Evolutionary conservation across 2,113 vertebrate species (phyloP).

Genomic region (Melanostigma gelatinosum): DNA sequence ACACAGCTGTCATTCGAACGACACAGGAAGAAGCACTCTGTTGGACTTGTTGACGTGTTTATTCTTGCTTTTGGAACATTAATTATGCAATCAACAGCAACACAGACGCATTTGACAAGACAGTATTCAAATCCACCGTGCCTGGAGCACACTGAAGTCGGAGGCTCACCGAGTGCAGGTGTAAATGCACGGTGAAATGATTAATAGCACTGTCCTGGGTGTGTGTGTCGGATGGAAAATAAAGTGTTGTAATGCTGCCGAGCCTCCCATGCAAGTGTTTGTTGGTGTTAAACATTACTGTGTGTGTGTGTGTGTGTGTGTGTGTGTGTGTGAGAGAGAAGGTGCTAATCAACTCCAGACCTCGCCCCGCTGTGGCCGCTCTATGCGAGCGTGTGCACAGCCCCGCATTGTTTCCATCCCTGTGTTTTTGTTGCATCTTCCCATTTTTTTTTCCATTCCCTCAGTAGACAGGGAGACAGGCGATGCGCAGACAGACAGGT

Average conservation of each 20-base stretch:
- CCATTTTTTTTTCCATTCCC: slow-evolving; percentile 70
- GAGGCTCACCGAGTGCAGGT: slow-evolving; percentile 18
- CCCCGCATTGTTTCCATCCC: slow-evolving; percentile 62
- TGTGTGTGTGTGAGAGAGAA: slow-evolving; percentile 29
- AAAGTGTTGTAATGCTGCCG: slow-evolving; percentile 24
- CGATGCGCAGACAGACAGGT: background rate
- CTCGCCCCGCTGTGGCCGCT: slow-evolving; percentile 20
- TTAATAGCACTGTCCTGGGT: slow-evolving; percentile 3
- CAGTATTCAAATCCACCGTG: too few relatives aligned
- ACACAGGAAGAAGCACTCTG: too few relatives aligned
- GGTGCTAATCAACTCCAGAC: slow-evolving; percentile 66
- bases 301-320: slow-evolving; percentile 32
- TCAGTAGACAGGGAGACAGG: slow-evolving; percentile 41
- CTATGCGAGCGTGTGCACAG: slow-evolving; percentile 9
- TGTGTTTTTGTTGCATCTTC: slow-evolving; percentile 66
- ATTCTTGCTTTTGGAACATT: too few relatives aligned
- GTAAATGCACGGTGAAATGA: slow-evolving; percentile 18
- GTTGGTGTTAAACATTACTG: slow-evolving; percentile 69
- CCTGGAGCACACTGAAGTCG: too few relatives aligned
- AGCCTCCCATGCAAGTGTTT: slow-evolving; percentile 57
- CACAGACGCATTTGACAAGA: too few relatives aligned
- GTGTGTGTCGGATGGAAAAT: slow-evolving; percentile 39
- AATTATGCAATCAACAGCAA: too few relatives aligned
- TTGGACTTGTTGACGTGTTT: too few relatives aligned
- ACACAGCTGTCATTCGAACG: too few relatives aligned